Percentiles rank a stretch among this genome's conserved stretches.
phyloP scores from a whole-genome alignment of 2,888 invertebrate species.

The Colostygia pectinataria region DNA sequence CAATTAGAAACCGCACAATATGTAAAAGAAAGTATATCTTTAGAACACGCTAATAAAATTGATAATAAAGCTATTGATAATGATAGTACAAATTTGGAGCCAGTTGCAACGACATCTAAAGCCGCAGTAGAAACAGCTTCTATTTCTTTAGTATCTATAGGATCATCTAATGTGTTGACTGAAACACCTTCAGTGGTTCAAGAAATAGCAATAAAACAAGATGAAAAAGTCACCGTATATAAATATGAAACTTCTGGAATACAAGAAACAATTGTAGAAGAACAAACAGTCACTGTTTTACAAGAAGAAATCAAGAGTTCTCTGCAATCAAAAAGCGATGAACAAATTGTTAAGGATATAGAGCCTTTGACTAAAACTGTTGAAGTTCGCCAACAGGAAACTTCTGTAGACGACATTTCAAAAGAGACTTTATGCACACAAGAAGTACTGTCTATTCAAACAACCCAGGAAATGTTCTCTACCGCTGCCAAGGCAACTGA shows the following conservation, averaged over 20 bases:
- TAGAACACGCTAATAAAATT: not conserved
- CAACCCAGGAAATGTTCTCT: not conserved
- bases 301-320: not conserved
- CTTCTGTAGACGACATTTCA: not conserved
- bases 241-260: not conserved
- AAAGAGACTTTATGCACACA: not conserved
- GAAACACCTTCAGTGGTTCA: not conserved
- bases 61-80: not conserved
- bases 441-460: not conserved
- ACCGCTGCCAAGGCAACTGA: not conserved
- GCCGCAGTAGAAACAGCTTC: not conserved
- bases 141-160: not conserved
- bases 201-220: not conserved
- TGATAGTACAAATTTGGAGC: not conserved
- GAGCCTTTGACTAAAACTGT: not conserved
- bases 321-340: not conserved
- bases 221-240: not conserved
- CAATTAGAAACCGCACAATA: not conserved
- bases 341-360: not conserved
- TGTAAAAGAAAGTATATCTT: not conserved
- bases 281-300: not conserved
- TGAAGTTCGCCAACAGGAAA: not conserved
- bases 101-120: not conserved
- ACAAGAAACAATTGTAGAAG: not conserved
- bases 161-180: not conserved